phyloP scores from a whole-genome alignment of 2,888 invertebrate species.

The Nyleta sp. region DNA sequence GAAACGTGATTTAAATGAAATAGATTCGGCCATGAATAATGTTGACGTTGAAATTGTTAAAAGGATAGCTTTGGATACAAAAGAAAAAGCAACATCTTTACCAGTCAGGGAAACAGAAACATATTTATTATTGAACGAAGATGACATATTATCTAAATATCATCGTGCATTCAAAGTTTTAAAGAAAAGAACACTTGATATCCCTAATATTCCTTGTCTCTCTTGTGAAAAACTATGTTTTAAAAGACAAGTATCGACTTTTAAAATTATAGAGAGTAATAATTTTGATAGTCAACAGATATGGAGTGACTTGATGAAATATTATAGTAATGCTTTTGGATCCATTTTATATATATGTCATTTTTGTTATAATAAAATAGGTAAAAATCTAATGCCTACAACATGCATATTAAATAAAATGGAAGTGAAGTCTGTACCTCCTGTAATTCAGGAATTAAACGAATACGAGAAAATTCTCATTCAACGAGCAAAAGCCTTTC shows the following conservation, averaged over 20 bases:
- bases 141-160: slow-evolving; percentile 3
- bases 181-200: slow-evolving; percentile 28
- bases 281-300: slow-evolving; percentile 20
- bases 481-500: slow-evolving; percentile 73
- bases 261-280: slow-evolving; percentile 4
- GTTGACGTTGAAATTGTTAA: slow-evolving; percentile 19
- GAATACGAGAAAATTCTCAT: slow-evolving; percentile 70
- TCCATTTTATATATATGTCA: slow-evolving; percentile 37
- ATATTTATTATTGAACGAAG: not conserved
- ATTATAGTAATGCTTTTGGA: slow-evolving; percentile 9
- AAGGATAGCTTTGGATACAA: slow-evolving; percentile 14
- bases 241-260: slow-evolving; percentile 4
- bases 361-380: slow-evolving; percentile 61
- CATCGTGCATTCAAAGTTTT: slow-evolving; percentile 16
- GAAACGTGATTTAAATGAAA: not conserved
- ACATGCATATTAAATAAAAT: slow-evolving; percentile 71
- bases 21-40: not conserved
- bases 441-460: slow-evolving; percentile 67
- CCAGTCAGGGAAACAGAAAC: not conserved
- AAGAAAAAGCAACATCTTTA: not conserved
- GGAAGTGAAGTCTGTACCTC: slow-evolving; percentile 47
- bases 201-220: slow-evolving; percentile 6
- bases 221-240: slow-evolving; percentile 29
- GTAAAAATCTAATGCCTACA: slow-evolving; percentile 66
- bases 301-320: slow-evolving; percentile 24